Conservation (phyloP, 2,888 invertebrate species). For the Ecliptopera silaceata region DNA sequence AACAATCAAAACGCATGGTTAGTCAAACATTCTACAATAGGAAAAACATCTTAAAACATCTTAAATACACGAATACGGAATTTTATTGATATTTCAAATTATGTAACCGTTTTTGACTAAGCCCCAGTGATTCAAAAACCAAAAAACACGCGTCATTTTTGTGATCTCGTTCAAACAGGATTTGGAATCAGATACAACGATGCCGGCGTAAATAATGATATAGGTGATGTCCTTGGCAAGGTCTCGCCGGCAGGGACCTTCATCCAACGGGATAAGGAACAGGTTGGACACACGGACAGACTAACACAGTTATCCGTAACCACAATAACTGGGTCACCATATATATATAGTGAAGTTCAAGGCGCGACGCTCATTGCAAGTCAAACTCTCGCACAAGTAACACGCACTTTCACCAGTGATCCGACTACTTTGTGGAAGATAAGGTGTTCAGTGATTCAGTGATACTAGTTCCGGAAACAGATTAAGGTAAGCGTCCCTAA, state of each 20-base stretch:
- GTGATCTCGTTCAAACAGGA: conserved; percentile 8
- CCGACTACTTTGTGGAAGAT: conserved; percentile 65
- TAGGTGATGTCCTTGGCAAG: conserved; percentile 52
- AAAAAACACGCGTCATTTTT: too few species aligned
- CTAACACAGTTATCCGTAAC: conserved; percentile 76
- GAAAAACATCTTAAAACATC: background rate
- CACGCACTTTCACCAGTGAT: conserved; percentile 79
- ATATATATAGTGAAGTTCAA: conserved; percentile 94
- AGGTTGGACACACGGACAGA: conserved; percentile 65
- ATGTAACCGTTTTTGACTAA: background rate
- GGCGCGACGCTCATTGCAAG: conserved; percentile 86
- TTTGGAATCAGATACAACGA: conserved; percentile 9
- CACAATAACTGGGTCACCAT: conserved; percentile 90
- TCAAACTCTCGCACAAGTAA: conserved; percentile 71
- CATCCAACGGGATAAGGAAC: conserved; percentile 66
- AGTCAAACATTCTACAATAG: conserved; percentile 5
- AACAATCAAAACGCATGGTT: conserved; percentile 30
- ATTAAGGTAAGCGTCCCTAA: conserved; percentile 66
- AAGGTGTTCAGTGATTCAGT: conserved; percentile 73
- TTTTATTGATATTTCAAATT: background rate
- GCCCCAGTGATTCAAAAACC: conserved; percentile 8
- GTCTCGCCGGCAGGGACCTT: conserved; percentile 52
- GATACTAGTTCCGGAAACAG: conserved; percentile 59
- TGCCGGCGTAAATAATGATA: conserved; percentile 15
- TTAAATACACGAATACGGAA: background rate